Evolutionary conservation across 2,113 vertebrate genomes (phyloP).

Genomic region (Erpornis zantholeuca): DNA sequence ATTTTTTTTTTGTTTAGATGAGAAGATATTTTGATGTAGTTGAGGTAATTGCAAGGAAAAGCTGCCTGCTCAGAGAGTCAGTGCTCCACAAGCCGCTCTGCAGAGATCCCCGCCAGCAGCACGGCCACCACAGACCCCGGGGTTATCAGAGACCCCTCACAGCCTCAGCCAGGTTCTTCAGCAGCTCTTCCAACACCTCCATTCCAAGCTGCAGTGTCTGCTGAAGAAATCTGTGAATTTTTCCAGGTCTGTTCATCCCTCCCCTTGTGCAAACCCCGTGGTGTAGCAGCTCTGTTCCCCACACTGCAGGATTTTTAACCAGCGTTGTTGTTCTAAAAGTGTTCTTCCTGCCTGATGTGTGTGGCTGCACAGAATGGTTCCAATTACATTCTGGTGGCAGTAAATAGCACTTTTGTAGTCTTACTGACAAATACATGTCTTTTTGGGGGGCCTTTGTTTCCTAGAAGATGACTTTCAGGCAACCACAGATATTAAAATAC

Average conservation of each 20-base stretch:
- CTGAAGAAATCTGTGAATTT: background rate
- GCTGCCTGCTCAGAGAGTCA: background rate
- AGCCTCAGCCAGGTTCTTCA: background rate
- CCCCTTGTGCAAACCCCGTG: background rate
- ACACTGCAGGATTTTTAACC: background rate
- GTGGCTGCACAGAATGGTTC: background rate
- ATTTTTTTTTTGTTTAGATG: background rate
- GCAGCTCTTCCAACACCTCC: background rate
- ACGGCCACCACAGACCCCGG: background rate
- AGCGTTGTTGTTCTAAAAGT: background rate
- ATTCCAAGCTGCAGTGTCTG: background rate
- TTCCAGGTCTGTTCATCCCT: background rate
- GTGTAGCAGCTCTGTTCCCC: background rate
- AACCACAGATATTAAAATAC: conserved; percentile 61
- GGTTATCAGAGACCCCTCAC: background rate
- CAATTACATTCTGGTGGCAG: background rate
- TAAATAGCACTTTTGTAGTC: conserved; percentile 36
- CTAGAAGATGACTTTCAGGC: conserved; percentile 66
- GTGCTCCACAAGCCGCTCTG: background rate
- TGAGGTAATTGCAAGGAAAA: background rate
- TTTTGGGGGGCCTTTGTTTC: background rate
- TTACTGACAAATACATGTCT: conserved; percentile 7
- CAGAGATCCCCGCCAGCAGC: background rate
- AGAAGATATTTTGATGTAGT: background rate
- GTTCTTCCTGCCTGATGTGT: background rate